Conservation (phyloP, 2,113 vertebrate genomes). For the Onychostoma macrolepis region DNA sequence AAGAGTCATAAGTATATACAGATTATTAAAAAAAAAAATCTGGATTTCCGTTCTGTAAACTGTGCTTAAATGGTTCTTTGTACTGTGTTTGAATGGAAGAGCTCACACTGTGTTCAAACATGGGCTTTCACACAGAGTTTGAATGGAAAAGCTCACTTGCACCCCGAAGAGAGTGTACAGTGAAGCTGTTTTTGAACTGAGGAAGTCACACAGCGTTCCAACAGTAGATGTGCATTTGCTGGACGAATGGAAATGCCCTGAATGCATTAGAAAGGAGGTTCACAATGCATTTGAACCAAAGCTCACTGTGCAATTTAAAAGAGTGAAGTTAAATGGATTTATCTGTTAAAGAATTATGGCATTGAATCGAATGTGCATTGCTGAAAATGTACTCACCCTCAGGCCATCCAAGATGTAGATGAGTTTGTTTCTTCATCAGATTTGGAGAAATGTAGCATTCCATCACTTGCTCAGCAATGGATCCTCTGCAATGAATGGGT, state of each 20-base stretch:
- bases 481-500: not conserved
- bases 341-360: not conserved
- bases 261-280: not conserved
- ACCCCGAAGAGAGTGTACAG: not conserved
- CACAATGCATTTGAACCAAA: not conserved
- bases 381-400: too few relatives aligned
- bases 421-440: too few relatives aligned
- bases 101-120: constrained; percentile 11
- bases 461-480: not conserved
- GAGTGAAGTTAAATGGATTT: not conserved
- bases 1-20: too few relatives aligned
- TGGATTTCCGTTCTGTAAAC: not conserved
- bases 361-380: not conserved
- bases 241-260: not conserved
- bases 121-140: not conserved
- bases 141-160: not conserved
- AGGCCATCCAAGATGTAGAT: too few relatives aligned
- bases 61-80: constrained; percentile 14
- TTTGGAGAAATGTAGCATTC: not conserved
- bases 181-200: not conserved
- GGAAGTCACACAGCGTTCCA: not conserved
- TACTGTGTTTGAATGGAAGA: constrained; percentile 1
- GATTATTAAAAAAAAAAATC: not conserved
- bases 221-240: not conserved
- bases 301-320: not conserved